phyloP scores from a whole-genome alignment of 2,113 vertebrate genomes.

The Ptychochromis oligacanthus region DNA sequence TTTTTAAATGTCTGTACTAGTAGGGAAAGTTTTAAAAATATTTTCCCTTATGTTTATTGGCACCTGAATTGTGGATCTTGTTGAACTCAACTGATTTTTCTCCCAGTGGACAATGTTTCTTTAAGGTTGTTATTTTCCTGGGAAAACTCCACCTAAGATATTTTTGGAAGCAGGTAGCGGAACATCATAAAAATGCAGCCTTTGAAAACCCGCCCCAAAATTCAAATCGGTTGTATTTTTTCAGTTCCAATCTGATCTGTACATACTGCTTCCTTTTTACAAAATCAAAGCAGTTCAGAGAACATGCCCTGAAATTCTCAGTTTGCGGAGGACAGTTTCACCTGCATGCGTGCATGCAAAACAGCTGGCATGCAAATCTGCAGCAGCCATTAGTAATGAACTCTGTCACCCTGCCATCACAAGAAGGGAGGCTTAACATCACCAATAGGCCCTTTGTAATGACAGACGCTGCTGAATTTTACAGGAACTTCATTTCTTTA shows the following conservation, averaged over 20 bases:
- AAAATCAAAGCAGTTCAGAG: not conserved
- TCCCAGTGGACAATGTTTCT: not conserved
- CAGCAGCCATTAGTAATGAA: not conserved
- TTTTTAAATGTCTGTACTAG: not conserved
- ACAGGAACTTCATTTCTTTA: not conserved
- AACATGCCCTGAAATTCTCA: not conserved
- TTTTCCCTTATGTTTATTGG: not conserved
- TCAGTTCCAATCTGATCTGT: too few relatives aligned
- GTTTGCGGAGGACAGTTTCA: not conserved
- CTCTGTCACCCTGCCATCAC: not conserved
- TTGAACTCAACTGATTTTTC: too few relatives aligned
- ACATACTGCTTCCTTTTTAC: too few relatives aligned
- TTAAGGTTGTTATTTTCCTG: too few relatives aligned
- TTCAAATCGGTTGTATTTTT: too few relatives aligned
- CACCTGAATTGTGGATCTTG: not conserved
- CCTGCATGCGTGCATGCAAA: not conserved
- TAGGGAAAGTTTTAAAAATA: not conserved
- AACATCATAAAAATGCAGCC: too few relatives aligned
- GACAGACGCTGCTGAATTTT: constrained; percentile 30
- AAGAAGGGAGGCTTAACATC: not conserved
- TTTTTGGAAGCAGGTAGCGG: too few relatives aligned
- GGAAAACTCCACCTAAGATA: too few relatives aligned
- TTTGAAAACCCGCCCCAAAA: too few relatives aligned
- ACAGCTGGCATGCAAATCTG: not conserved
- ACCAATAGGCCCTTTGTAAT: not conserved